Conservation (phyloP, 2,888 invertebrate species). For the Drosophila meridiana region DNA sequence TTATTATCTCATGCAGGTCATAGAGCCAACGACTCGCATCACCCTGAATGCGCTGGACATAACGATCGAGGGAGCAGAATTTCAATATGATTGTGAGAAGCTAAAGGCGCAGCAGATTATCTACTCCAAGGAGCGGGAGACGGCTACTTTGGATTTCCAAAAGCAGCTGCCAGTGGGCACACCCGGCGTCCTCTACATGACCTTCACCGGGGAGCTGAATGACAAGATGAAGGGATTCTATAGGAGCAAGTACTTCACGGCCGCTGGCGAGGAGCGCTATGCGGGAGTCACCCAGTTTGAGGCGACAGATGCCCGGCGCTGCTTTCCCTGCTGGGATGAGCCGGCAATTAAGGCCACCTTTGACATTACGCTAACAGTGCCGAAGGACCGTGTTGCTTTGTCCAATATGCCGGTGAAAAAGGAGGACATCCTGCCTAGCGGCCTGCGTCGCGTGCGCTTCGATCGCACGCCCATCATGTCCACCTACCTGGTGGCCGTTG, state of each 20-base stretch:
- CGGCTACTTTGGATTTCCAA: conserved; percentile 88
- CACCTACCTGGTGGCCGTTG: conserved; percentile 96
- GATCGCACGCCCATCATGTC: conserved; percentile 97
- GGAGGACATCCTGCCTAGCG: conserved; percentile 85
- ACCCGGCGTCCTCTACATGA: conserved; percentile 87
- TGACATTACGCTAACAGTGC: conserved; percentile 93
- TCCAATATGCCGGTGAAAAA: conserved; percentile 94
- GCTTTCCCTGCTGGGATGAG: conserved; percentile 99
- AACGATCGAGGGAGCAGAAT: conserved; percentile 88
- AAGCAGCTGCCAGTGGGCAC: conserved; percentile 87
- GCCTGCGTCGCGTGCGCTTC: conserved; percentile 88
- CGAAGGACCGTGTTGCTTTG: conserved; percentile 92
- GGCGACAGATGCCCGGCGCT: conserved; percentile 94
- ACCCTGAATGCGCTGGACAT: conserved; percentile 92
- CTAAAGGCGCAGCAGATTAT: conserved; percentile 73
- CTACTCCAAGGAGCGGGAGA: conserved; percentile 88
- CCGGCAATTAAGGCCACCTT: conserved; percentile 98
- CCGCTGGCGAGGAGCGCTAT: conserved; percentile 91
- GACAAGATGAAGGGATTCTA: conserved; percentile 98
- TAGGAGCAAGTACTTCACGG: conserved; percentile 92
- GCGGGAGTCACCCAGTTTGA: conserved; percentile 97
- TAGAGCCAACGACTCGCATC: conserved; percentile 88
- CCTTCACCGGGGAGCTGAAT: conserved; percentile 94
- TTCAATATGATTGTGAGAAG: conserved; percentile 86
- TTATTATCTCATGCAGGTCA: conserved; percentile 87